Conservation (phyloP, 2,888 invertebrate species). For the Sialis lutaria region DNA sequence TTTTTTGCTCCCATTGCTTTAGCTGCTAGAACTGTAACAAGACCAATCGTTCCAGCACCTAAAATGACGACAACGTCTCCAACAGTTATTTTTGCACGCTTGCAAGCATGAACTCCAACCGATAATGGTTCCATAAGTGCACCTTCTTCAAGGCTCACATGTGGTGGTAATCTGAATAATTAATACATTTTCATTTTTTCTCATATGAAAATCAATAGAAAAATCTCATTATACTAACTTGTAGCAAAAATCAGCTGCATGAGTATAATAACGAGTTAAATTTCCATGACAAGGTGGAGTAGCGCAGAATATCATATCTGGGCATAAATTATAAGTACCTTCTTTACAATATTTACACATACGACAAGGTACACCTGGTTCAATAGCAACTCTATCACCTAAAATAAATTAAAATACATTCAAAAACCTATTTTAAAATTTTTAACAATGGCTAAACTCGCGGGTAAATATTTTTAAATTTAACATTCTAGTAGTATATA, state of each 20-base stretch:
- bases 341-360: slow-evolving; percentile 69
- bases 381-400: slow-evolving; percentile 87
- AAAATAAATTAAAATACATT: slow-evolving; percentile 17
- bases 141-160: slow-evolving; percentile 83
- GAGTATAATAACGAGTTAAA: slow-evolving; percentile 69
- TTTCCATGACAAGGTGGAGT: slow-evolving; percentile 89
- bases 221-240: slow-evolving; percentile 36
- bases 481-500: no score
- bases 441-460: no score
- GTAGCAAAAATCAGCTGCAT: slow-evolving; percentile 77
- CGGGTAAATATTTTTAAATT: no score
- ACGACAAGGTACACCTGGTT: slow-evolving; percentile 84
- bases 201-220: no score
- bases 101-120: slow-evolving; percentile 87
- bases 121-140: slow-evolving; percentile 85
- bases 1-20: slow-evolving; percentile 72
- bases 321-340: slow-evolving; percentile 83
- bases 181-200: background rate
- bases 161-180: slow-evolving; percentile 57
- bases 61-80: slow-evolving; percentile 57
- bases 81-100: slow-evolving; percentile 57
- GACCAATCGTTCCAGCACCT: slow-evolving; percentile 80
- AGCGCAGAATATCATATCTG: slow-evolving; percentile 79
- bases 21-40: slow-evolving; percentile 63
- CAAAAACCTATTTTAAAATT: background rate